Conservation (phyloP, 2,113 vertebrate genomes). For the Alligator mississippiensis region DNA sequence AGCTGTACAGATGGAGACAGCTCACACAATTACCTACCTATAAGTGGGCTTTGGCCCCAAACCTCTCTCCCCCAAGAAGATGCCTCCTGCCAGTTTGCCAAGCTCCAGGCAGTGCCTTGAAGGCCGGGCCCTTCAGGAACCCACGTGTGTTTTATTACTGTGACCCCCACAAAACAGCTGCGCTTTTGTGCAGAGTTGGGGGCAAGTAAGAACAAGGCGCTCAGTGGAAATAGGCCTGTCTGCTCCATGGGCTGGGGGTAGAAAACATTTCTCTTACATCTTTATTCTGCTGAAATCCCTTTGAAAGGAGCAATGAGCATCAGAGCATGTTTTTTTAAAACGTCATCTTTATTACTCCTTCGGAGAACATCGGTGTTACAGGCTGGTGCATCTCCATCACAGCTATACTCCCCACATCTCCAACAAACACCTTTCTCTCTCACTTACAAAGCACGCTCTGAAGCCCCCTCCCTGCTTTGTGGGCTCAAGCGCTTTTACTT, state of each 20-base stretch:
- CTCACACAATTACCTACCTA: too few species aligned
- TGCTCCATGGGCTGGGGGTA: not conserved
- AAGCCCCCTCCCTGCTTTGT: not conserved
- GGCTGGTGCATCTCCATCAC: not conserved
- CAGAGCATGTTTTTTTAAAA: not conserved
- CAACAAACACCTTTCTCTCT: too few species aligned
- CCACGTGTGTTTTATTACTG: not conserved
- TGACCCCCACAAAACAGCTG: not conserved
- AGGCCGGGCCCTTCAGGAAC: not conserved
- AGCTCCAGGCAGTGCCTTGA: not conserved
- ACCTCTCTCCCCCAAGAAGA: not conserved
- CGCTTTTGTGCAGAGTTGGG: not conserved
- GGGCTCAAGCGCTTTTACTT: not conserved
- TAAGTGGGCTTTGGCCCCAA: not conserved
- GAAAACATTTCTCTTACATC: not conserved
- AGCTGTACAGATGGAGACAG: not conserved
- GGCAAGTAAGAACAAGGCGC: not conserved
- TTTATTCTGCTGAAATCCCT: not conserved
- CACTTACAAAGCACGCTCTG: not conserved
- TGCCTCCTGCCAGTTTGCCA: not conserved
- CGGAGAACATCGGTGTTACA: not conserved
- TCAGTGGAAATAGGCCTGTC: not conserved
- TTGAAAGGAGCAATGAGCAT: not conserved
- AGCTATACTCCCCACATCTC: not conserved
- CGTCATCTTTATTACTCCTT: not conserved